Evolutionary conservation across 2,888 invertebrate genomes (phyloP).

Genomic region (Rotaria socialis): DNA sequence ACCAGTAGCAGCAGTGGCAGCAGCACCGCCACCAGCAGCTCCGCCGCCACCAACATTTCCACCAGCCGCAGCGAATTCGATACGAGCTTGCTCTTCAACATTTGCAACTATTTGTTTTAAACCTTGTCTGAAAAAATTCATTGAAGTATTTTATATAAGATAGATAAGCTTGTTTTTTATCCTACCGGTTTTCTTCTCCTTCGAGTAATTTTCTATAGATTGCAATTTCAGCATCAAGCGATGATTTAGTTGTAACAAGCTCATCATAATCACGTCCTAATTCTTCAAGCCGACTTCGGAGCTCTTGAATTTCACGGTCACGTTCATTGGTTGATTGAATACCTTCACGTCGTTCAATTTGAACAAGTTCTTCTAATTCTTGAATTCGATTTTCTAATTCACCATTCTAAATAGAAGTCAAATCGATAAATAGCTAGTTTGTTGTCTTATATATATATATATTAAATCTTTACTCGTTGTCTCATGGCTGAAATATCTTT

Average conservation of each 20-base stretch:
- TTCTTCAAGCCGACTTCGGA: conserved; percentile 57
- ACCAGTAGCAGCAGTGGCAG: not conserved
- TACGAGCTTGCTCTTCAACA: conserved; percentile 39
- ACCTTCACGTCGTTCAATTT: conserved; percentile 60
- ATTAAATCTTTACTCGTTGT: not conserved
- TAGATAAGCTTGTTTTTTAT: not conserved
- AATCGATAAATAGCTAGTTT: too few relatives aligned
- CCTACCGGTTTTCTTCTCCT: conserved; percentile 56
- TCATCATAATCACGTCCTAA: conserved; percentile 57
- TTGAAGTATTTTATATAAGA: not conserved
- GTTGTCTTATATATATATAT: too few relatives aligned
- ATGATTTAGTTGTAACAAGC: conserved; percentile 57
- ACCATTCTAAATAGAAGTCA: conserved; percentile 51
- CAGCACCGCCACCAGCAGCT: too few relatives aligned
- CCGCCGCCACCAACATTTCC: not conserved
- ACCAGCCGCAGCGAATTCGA: not conserved
- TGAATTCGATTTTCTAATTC: conserved; percentile 62
- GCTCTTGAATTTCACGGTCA: conserved; percentile 56
- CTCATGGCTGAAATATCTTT: conserved; percentile 43
- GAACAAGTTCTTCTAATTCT: conserved; percentile 60
- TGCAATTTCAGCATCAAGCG: conserved; percentile 57
- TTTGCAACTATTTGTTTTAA: conserved; percentile 36
- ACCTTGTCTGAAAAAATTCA: conserved; percentile 37
- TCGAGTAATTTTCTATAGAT: conserved; percentile 59
- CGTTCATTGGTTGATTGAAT: conserved; percentile 55